Evolutionary conservation across 2,888 invertebrate species (phyloP), one percentile per base, ranked within the genome.

Genomic region (Cheilosia impressa): DNA sequence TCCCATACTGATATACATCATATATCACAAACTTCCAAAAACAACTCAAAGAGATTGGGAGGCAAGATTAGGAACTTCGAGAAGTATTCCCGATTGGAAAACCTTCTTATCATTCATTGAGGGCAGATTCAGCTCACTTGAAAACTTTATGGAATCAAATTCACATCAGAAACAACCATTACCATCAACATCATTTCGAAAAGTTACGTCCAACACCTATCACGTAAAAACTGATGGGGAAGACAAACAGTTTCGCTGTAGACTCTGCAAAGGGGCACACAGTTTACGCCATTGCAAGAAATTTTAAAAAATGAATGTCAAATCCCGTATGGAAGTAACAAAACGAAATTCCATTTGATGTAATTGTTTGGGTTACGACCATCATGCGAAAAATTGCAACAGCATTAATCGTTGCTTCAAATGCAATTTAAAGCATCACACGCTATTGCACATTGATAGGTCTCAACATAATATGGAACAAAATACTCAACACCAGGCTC

Each of bases 61-160:
- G 22, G 17, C 13, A 13, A 60, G 38, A 7, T 63, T 62, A 52
- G 75, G 63, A 1, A 75, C 65, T n/a, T 65, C 55, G 4, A 75
- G 47, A 34, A 45, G 17, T 47, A 22, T 75, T 34, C 62, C 65
- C 15, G 75, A 65, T 41, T 75, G 65, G 75, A 75, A 75, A 58
- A 50, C 65, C 13, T 75, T 75, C 38, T 50, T 45, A 17, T n/a
- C 75, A 2, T 66, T 66, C 34, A 45, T 57, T 31, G 43, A 55
- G 4, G 65, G 38, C 13, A 38, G 38, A 38, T 38, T 38, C 38
- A 38, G 63, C 7, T 76, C 66, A 5, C 17, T 76, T 4, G 58
- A 76, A 50, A 53, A 73, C 4, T 38, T 72, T 0, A 4, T 34
- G 34, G 72, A 62, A 2, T 38, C 34, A 13, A 62, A 17, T 2